Conservation (phyloP, 2,888 invertebrate genomes). For the Desoria tigrina region DNA sequence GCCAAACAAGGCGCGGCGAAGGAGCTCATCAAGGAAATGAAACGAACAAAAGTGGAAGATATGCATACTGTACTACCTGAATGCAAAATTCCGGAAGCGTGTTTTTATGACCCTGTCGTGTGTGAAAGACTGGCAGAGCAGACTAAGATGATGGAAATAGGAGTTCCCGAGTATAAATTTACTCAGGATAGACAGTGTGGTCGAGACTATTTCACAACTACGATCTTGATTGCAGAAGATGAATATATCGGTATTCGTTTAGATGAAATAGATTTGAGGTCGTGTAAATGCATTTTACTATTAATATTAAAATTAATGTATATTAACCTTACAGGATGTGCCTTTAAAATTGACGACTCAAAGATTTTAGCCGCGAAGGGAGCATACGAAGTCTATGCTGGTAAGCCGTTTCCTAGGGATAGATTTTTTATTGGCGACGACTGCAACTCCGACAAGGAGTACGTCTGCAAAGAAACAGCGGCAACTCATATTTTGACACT, state of each 20-base stretch:
- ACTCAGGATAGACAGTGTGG: background rate
- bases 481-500: conserved; percentile 11
- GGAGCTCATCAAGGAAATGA: conserved; percentile 8
- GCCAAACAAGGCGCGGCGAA: conserved; percentile 17
- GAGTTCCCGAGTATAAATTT: background rate
- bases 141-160: conserved; percentile 6
- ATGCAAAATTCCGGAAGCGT: conserved; percentile 10
- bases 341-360: conserved; percentile 3
- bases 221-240: conserved; percentile 13
- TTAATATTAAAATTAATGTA: too few relatives aligned
- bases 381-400: conserved; percentile 22
- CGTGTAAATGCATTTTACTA: background rate
- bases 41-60: too few relatives aligned
- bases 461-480: background rate
- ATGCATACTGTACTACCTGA: too few relatives aligned
- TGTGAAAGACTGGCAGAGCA: background rate
- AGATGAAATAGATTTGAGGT: background rate
- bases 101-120: conserved; percentile 5
- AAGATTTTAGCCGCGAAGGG: conserved; percentile 13
- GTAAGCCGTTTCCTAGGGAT: conserved; percentile 17
- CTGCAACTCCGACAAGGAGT: background rate
- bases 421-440: conserved; percentile 10
- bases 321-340: background rate
- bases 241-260: conserved; percentile 4
- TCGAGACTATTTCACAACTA: conserved; percentile 10